phyloP scores from a whole-genome alignment of 92 coral and sea anemone genomes.

The Hydrozoanthus gracilis region DNA sequence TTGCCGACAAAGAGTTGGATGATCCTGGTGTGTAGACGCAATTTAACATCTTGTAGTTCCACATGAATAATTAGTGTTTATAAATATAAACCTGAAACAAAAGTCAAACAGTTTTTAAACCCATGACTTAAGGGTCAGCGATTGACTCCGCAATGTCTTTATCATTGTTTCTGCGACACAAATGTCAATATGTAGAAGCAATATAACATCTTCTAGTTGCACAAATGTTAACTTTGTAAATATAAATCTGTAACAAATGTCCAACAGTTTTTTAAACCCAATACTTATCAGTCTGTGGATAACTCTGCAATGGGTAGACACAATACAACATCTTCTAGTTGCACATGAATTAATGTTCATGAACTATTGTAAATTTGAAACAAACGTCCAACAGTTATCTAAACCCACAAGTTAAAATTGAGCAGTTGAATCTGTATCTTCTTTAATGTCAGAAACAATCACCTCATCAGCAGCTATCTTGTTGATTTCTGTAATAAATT shows the following conservation, averaged over 20 bases:
- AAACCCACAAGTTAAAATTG: not conserved
- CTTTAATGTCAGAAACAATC: constrained; percentile 22
- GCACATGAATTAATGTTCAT: not conserved
- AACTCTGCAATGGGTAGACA: not conserved
- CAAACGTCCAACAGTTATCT: constrained; percentile 4
- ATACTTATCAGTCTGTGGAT: not conserved
- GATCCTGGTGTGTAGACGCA: not conserved
- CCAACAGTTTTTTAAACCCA: constrained; percentile 1
- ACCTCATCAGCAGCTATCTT: constrained; percentile 14
- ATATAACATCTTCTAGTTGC: constrained; percentile 4
- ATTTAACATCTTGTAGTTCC: not conserved
- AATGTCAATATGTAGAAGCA: constrained; percentile 5
- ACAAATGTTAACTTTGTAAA: not conserved
- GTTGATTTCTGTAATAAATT: not conserved
- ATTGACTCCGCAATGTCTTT: not conserved
- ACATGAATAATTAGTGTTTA: not conserved
- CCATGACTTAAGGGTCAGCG: not conserved
- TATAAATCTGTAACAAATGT: not conserved
- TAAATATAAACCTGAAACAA: not conserved
- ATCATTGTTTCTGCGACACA: not conserved
- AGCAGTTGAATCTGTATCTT: constrained; percentile 29
- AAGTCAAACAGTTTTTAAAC: not conserved
- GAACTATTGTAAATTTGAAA: constrained; percentile 2
- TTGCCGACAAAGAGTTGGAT: too few species aligned
- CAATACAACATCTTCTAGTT: not conserved